These are phyloP conservation scores for Boulengeromyrus knoepffleri DNA, from an alignment of 2,113 vertebrate species.

Conservation along the genomic window DNA sequence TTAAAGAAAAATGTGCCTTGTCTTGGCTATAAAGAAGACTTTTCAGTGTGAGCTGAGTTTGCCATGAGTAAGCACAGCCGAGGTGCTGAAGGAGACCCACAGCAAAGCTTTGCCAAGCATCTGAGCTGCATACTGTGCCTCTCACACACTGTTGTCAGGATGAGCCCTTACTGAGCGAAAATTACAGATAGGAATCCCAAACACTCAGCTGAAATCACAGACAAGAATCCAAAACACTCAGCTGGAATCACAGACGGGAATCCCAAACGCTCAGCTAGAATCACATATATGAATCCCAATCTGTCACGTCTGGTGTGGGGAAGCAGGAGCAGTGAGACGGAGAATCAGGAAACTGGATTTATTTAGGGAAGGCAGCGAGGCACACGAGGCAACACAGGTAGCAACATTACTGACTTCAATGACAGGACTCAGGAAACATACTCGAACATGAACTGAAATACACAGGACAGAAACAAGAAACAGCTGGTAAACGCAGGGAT, in stretches of 20 bases:
- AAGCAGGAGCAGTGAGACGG: too few relatives aligned
- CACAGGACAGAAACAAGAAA: too few relatives aligned
- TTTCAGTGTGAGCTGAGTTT: neutral
- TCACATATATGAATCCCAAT: neutral
- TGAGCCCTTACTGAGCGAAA: neutral
- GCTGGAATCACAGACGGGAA: neutral
- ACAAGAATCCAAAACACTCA: neutral
- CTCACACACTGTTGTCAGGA: neutral
- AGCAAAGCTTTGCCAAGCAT: neutral
- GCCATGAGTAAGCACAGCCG: neutral
- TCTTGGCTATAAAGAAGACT: neutral
- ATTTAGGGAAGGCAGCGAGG: too few relatives aligned
- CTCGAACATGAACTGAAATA: too few relatives aligned
- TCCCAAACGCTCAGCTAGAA: too few relatives aligned
- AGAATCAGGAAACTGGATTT: too few relatives aligned
- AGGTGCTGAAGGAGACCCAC: neutral
- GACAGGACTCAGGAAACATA: too few relatives aligned
- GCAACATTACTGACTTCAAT: too few relatives aligned
- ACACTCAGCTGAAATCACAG: neutral
- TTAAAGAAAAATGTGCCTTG: neutral
- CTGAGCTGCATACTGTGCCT: neutral
- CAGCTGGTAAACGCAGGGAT: too few relatives aligned
- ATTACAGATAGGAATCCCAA: neutral
- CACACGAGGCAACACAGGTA: too few relatives aligned
- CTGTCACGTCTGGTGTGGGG: too few relatives aligned